These are phyloP conservation scores for Diadumene lineata DNA, from an alignment of 92 coral and sea anemone species.

Conservation along the genomic window DNA sequence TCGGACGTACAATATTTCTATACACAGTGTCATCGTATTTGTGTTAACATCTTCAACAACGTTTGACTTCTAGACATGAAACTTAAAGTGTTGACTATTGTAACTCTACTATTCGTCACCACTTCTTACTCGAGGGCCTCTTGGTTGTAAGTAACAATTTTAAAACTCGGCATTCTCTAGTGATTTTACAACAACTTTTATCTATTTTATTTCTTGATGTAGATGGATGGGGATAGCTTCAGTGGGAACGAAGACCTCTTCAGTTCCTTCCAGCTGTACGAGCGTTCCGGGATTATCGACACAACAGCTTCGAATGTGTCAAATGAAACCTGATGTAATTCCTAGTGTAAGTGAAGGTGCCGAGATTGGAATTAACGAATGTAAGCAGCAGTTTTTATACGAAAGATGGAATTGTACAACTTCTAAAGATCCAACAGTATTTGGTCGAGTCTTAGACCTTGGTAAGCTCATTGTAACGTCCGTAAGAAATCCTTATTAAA, in stretches of 20 bases:
- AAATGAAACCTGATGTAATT: conserved; percentile 84
- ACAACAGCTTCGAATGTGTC: conserved; percentile 79
- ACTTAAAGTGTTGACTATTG: neutral
- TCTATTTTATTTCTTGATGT: conserved; percentile 14
- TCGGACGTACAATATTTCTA: conserved; percentile 38
- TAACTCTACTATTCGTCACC: conserved; percentile 22
- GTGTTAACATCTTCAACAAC: conserved; percentile 26
- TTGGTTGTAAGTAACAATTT: conserved; percentile 25
- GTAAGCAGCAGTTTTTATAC: conserved; percentile 81
- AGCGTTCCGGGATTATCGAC: conserved; percentile 81
- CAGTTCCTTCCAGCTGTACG: conserved; percentile 51
- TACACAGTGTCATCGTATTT: conserved; percentile 52
- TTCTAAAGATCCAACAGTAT: conserved; percentile 75
- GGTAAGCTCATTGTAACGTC: conserved; percentile 47
- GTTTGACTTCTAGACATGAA: neutral
- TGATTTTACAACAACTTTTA: neutral
- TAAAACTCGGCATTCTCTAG: neutral
- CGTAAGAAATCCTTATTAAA: too few species aligned
- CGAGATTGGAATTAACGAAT: conserved; percentile 76
- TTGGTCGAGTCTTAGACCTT: conserved; percentile 73
- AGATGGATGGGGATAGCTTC: conserved; percentile 92
- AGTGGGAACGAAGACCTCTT: conserved; percentile 43
- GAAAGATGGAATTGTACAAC: conserved; percentile 97
- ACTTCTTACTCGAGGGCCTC: conserved; percentile 16
- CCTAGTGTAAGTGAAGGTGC: conserved; percentile 89